Percentiles rank a stretch among this genome's conserved stretches.
These are phyloP conservation scores for Drosophila tanythrix DNA, from an alignment of 2,888 invertebrate genomes.

Conservation along the genomic window DNA sequence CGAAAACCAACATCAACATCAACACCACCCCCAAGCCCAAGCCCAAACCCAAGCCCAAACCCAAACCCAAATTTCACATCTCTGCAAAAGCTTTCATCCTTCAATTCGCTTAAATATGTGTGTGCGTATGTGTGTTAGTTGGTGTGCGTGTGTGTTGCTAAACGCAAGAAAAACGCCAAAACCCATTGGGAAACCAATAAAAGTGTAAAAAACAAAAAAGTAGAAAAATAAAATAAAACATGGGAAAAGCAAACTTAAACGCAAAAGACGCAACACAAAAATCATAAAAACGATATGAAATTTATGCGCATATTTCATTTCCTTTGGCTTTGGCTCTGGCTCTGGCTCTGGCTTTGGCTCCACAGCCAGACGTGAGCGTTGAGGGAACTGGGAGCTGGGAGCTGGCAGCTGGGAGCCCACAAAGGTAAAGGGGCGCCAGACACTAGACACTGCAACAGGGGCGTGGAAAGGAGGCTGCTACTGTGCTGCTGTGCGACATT, in stretches of 20 bases:
- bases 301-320: conserved; percentile 81
- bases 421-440: conserved; percentile 13
- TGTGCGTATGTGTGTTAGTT: conserved; percentile 16
- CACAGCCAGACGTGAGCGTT: conserved; percentile 14
- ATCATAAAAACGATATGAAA: conserved; percentile 80
- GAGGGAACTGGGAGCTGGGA: neutral
- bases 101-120: conserved; percentile 39
- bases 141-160: conserved; percentile 28
- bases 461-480: neutral
- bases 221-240: conserved; percentile 5
- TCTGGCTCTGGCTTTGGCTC: conserved; percentile 40
- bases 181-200: conserved; percentile 71
- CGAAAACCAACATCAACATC: too few relatives aligned
- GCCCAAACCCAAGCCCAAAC: too few relatives aligned
- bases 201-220: conserved; percentile 53
- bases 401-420: neutral
- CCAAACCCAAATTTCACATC: neutral
- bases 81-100: conserved; percentile 1
- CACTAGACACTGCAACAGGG: neutral
- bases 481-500: neutral
- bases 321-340: conserved; percentile 61
- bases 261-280: conserved; percentile 62
- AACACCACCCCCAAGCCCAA: neutral
- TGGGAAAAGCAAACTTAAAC: conserved; percentile 46
- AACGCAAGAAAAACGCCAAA: conserved; percentile 44